phyloP scores from a whole-genome alignment of 2,797 vertebrate genomes.

The Notolepis coatsorum region DNA sequence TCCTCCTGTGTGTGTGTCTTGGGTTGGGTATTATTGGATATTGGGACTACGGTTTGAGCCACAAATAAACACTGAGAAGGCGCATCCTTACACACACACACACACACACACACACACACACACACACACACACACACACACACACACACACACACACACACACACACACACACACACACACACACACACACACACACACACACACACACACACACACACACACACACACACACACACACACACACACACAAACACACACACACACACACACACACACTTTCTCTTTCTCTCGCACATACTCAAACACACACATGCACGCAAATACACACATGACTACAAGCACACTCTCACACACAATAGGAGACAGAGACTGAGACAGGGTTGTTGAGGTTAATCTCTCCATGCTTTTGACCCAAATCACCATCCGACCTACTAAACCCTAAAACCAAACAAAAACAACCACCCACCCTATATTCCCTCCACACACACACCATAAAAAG shows the following conservation, averaged over 20 bases:
- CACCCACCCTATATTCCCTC: constrained; percentile 15
- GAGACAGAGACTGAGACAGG: constrained; percentile 36
- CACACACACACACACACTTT: not conserved
- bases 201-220: not conserved
- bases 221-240: not conserved
- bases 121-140: not conserved
- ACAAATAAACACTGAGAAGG: no score
- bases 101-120: not conserved
- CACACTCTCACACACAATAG: constrained; percentile 9
- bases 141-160: not conserved
- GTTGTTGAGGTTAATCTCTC: constrained; percentile 70
- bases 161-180: not conserved
- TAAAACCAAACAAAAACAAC: constrained; percentile 43
- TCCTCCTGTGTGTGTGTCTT: no score
- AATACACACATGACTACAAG: not conserved
- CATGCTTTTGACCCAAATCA: constrained; percentile 79
- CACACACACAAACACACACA: not conserved
- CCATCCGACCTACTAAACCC: constrained; percentile 70
- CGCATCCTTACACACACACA: not conserved
- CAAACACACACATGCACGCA: not conserved
- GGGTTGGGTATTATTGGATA: no score
- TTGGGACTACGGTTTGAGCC: no score
- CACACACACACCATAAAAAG: constrained; percentile 3
- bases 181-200: constrained; percentile 1
- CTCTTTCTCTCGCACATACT: not conserved